Evolutionary conservation across 2,888 invertebrate species (phyloP), one percentile per base, ranked within the genome.

Genomic region (Cinara cedri): DNA sequence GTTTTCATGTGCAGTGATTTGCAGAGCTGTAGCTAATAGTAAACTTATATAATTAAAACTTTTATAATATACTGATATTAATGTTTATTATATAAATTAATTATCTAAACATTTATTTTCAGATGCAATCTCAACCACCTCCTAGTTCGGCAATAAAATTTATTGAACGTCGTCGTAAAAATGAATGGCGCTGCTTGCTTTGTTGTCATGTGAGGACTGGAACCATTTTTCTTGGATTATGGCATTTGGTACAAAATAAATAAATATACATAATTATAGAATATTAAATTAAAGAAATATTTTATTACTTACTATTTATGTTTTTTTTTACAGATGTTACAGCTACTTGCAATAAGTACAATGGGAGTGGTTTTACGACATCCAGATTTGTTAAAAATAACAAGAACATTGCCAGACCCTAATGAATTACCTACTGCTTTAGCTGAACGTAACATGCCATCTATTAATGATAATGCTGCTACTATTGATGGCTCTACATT

Each of bases 181-280:
- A 90, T 84, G 92, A 93, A 85, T 93, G 93, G 92, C 89, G 90
- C 83, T 93, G 93, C 87, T 92, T 91, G 85, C 91, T 93, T 85
- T 93, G 93, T 83, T 88, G 93, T 81, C 94, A 94, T 87, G 94
- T 94, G 71, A 90, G 93, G 81, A 94, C 93, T 24, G 93, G 92
- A 51, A 93, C 94, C 49, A 91, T 93, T 80, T 88, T 92, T 82
- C 89, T 94, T 82, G 94, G 94, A 84, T 88, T 93, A 86, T 94
- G 93, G 93, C 93, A 94, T 86, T 88, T 94, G 89, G 93, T 94
- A 87, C 90, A 8, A 19, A 51, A n/a, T 34, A 54, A 51, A 42
- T 42, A 24, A 44, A 65, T 51, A 1, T 16, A 54, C 24, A 21
- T 1, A n/a, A n/a, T n/a, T n/a, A n/a, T n/a, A 24, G 3, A 68